These are phyloP conservation scores for Acromyrmex echinatior DNA, from an alignment of 1,140 invertebrate species.

Conservation along the genomic window DNA sequence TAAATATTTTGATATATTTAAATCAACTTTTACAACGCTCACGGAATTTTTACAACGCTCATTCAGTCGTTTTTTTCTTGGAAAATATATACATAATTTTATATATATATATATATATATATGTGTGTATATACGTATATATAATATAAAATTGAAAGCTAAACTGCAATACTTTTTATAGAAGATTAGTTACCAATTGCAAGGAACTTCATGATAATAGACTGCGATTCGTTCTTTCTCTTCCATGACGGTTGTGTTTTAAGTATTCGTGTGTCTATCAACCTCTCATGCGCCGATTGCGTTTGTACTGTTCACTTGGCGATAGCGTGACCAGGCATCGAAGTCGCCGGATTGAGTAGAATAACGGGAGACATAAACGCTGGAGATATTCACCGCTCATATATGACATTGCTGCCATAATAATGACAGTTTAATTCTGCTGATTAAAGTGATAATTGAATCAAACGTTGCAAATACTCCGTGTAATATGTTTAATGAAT, in stretches of 20 bases:
- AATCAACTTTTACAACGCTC: neutral
- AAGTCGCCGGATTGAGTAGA: conserved; percentile 76
- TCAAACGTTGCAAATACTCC: conserved; percentile 13
- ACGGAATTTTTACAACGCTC: neutral
- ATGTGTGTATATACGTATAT: no score
- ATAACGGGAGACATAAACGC: conserved; percentile 82
- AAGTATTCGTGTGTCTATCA: conserved; percentile 36
- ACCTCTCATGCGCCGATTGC: conserved; percentile 40
- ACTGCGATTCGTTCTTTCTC: neutral
- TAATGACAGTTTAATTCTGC: conserved; percentile 77
- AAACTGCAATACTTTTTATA: no score
- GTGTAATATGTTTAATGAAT: neutral
- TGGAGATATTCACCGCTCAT: conserved; percentile 55
- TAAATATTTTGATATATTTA: neutral
- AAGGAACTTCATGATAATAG: neutral
- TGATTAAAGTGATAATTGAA: conserved; percentile 49
- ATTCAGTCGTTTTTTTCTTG: neutral
- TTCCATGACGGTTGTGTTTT: neutral
- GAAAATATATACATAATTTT: neutral
- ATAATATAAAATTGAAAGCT: neutral
- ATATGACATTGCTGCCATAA: conserved; percentile 62
- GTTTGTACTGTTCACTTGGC: conserved; percentile 12
- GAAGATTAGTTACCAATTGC: no score
- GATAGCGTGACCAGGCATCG: conserved; percentile 59
- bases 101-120: neutral